A percentile compares a stretch with the other conserved stretches of the same genome.
Evolutionary conservation across 2,888 invertebrate species (phyloP).

Genomic region (Scaeva pyrastri): DNA sequence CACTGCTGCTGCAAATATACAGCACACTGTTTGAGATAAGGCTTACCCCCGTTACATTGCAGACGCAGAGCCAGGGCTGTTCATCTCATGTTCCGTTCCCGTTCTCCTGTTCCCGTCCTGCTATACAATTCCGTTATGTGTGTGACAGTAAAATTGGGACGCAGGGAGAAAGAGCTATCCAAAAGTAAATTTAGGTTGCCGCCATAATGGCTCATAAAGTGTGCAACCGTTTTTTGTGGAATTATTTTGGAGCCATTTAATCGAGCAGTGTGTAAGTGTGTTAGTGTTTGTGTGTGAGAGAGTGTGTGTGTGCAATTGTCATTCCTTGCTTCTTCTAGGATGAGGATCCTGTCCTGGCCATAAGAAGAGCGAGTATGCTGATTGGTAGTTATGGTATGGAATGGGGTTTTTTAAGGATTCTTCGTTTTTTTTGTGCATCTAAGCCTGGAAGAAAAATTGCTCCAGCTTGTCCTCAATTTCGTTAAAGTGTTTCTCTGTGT

Average conservation of each 20-base stretch:
- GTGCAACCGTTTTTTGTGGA: slow-evolving; percentile 74
- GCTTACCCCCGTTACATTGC: slow-evolving; percentile 41
- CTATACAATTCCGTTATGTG: not conserved
- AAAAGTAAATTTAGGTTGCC: slow-evolving; percentile 78
- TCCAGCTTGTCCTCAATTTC: slow-evolving; percentile 57
- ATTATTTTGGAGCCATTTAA: slow-evolving; percentile 63
- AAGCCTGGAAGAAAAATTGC: slow-evolving; percentile 65
- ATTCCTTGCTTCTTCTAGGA: slow-evolving; percentile 36
- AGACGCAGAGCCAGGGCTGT: not conserved
- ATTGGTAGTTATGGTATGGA: not conserved
- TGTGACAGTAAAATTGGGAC: slow-evolving; percentile 56
- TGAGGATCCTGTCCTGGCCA: too few relatives aligned
- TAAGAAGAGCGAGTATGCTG: slow-evolving; percentile 10
- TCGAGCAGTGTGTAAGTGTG: slow-evolving; percentile 1
- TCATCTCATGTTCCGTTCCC: not conserved
- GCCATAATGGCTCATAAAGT: slow-evolving; percentile 83
- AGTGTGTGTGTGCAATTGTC: slow-evolving; percentile 28
- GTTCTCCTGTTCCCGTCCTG: not conserved
- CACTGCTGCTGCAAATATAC: slow-evolving; percentile 34
- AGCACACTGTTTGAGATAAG: slow-evolving; percentile 34
- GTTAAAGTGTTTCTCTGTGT: slow-evolving; percentile 11
- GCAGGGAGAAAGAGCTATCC: slow-evolving; percentile 30
- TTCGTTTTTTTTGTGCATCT: slow-evolving; percentile 39
- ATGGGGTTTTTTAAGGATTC: slow-evolving; percentile 2
- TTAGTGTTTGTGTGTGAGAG: too few relatives aligned